These are phyloP conservation scores for Sericinus montela DNA, from an alignment of 2,888 invertebrate genomes.

Conservation along the genomic window DNA sequence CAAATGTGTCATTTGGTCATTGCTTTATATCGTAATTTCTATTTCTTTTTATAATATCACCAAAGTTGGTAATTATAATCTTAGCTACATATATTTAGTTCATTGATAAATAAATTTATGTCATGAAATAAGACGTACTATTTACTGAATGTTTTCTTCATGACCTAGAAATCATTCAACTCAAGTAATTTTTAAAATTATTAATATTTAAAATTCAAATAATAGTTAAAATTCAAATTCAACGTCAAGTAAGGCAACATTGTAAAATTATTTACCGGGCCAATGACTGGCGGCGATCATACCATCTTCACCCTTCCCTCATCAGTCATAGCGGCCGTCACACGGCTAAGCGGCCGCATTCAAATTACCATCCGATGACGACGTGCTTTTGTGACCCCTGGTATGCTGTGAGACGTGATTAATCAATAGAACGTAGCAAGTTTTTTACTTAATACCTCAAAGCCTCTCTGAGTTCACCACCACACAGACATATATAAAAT, in stretches of 20 bases:
- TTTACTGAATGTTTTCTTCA: background rate
- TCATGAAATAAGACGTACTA: too few relatives aligned
- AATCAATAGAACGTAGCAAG: slow-evolving; percentile 5
- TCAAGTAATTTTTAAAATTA: slow-evolving; percentile 51
- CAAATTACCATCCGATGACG: slow-evolving; percentile 77
- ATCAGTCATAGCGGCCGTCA: slow-evolving; percentile 73
- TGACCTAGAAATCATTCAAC: background rate
- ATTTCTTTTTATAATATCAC: too few relatives aligned
- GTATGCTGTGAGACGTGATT: slow-evolving; percentile 54
- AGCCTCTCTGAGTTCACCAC: slow-evolving; percentile 3
- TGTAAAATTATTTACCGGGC: slow-evolving; percentile 63
- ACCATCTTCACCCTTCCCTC: slow-evolving; percentile 74
- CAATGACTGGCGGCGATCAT: slow-evolving; percentile 65
- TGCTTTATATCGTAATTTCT: too few relatives aligned
- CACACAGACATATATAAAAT: too few relatives aligned
- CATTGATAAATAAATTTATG: too few relatives aligned
- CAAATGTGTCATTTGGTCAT: too few relatives aligned
- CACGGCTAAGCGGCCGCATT: slow-evolving; percentile 75
- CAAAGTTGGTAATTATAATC: too few relatives aligned
- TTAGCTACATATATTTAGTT: too few relatives aligned
- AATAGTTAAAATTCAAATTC: too few relatives aligned
- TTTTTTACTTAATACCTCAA: background rate
- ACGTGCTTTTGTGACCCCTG: slow-evolving; percentile 73
- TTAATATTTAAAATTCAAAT: too few relatives aligned
- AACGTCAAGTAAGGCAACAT: slow-evolving; percentile 48